phyloP scores from a whole-genome alignment of 1,140 invertebrate genomes.

The Probaryconus sp. region DNA sequence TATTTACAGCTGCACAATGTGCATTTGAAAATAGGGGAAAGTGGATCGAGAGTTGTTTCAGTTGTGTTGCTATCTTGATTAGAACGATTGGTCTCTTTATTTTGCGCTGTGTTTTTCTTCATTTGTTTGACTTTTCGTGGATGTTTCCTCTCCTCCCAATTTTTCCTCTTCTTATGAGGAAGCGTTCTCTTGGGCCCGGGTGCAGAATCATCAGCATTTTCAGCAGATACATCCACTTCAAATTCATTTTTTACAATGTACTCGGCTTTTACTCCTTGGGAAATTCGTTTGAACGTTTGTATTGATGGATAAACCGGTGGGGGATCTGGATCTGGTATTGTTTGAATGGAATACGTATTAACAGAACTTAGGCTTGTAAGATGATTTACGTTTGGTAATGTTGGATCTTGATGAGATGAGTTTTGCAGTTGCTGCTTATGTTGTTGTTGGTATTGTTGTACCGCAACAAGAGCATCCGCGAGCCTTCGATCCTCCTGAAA shows the following conservation, averaged over 20 bases:
- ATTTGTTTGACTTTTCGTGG: slow-evolving; percentile 78
- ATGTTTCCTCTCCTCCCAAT: slow-evolving; percentile 68
- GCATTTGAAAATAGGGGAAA: slow-evolving; percentile 79
- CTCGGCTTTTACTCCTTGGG: slow-evolving; percentile 72
- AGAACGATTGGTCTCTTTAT: slow-evolving; percentile 61
- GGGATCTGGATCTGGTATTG: slow-evolving; percentile 68
- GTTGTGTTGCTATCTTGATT: slow-evolving; percentile 36
- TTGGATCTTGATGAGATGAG: slow-evolving; percentile 65
- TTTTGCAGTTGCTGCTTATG: slow-evolving; percentile 74
- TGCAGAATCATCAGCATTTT: slow-evolving; percentile 72
- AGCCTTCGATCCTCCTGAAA: slow-evolving; percentile 78
- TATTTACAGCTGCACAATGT: slow-evolving; percentile 83
- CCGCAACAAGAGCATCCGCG: slow-evolving; percentile 79
- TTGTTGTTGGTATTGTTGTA: slow-evolving; percentile 78
- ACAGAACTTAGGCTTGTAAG: slow-evolving; percentile 69
- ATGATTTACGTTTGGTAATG: slow-evolving; percentile 71
- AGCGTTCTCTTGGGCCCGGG: slow-evolving; percentile 76
- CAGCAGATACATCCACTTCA: slow-evolving; percentile 71
- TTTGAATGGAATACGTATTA: slow-evolving; percentile 72
- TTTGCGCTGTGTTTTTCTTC: slow-evolving; percentile 65
- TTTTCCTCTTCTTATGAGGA: slow-evolving; percentile 79
- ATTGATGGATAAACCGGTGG: slow-evolving; percentile 66
- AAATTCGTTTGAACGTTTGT: slow-evolving; percentile 68
- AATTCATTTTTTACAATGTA: slow-evolving; percentile 74
- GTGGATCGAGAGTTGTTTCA: slow-evolving; percentile 19